Conservation (phyloP, 2,797 vertebrate species). For the Botia kubotai region DNA sequence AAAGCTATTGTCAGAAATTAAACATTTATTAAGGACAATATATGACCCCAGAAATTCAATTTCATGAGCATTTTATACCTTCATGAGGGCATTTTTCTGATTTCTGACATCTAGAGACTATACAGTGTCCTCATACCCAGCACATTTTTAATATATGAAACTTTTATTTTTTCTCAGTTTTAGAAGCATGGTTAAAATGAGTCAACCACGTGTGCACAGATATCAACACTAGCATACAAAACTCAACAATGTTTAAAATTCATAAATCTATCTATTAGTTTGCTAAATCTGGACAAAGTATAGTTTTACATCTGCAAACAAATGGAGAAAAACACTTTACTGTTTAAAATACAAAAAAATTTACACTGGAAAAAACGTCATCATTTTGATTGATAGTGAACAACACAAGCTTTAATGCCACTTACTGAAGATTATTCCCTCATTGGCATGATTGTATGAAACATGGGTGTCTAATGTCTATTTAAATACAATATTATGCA, state of each 20-base stretch:
- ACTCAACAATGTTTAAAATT: too few relatives aligned
- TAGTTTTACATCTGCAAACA: not conserved
- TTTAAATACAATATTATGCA: conserved; percentile 45
- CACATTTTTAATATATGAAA: not conserved
- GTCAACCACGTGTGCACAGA: too few relatives aligned
- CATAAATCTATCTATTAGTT: not conserved
- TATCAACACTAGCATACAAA: too few relatives aligned
- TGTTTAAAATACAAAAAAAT: not conserved
- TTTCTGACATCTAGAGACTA: not conserved
- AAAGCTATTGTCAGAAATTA: too few relatives aligned
- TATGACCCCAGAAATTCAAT: too few relatives aligned
- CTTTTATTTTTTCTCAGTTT: not conserved
- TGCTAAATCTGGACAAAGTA: not conserved
- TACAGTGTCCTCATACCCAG: not conserved
- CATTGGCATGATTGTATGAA: conserved; percentile 20
- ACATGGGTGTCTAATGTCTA: conserved; percentile 36
- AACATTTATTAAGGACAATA: too few relatives aligned
- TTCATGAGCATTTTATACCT: too few relatives aligned
- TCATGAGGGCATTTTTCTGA: too few relatives aligned
- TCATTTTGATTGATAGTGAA: conserved; percentile 31
- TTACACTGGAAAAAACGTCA: conserved; percentile 6
- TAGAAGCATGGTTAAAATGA: not conserved
- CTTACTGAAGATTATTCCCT: conserved; percentile 15
- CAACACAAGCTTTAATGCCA: conserved; percentile 25
- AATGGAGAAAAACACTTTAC: not conserved